phyloP scores from a whole-genome alignment of 2,888 invertebrate genomes.

The Lochmaea crataegi region DNA sequence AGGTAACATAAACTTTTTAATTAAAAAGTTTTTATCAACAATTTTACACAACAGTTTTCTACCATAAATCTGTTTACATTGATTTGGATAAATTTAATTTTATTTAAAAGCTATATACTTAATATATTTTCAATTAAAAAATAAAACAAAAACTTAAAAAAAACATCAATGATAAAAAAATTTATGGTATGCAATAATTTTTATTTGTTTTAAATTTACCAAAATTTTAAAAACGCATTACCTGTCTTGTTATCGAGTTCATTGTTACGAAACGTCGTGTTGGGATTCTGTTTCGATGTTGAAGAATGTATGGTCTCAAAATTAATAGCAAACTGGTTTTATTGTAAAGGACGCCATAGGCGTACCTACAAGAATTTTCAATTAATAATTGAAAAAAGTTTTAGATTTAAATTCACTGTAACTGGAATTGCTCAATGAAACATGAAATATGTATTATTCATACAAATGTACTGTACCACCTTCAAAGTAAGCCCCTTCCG shows the following conservation, averaged over 20 bases:
- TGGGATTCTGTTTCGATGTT: conserved; percentile 29
- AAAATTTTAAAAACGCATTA: conserved; percentile 17
- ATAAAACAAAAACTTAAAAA: no score
- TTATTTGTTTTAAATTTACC: neutral
- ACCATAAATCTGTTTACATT: no score
- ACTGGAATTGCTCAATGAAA: no score
- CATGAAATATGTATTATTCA: no score
- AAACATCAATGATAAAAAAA: neutral
- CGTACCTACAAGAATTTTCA: neutral
- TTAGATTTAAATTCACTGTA: neutral
- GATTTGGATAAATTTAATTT: no score
- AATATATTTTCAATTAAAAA: no score
- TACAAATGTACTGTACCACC: no score
- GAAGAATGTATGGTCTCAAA: conserved; percentile 12
- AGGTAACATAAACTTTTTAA: no score
- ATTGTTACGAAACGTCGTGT: conserved; percentile 25
- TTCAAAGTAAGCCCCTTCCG: no score
- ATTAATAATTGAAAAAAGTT: neutral
- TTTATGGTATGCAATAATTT: neutral
- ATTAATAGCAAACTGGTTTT: conserved; percentile 13
- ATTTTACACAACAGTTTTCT: no score
- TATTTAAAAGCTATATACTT: no score
- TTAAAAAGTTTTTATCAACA: no score
- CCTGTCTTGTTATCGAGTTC: conserved; percentile 45
- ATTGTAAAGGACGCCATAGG: conserved; percentile 3